Base-by-base conservation (phyloP, 2,113 vertebrate genomes). In the Tragelaphus scriptus region DNA sequence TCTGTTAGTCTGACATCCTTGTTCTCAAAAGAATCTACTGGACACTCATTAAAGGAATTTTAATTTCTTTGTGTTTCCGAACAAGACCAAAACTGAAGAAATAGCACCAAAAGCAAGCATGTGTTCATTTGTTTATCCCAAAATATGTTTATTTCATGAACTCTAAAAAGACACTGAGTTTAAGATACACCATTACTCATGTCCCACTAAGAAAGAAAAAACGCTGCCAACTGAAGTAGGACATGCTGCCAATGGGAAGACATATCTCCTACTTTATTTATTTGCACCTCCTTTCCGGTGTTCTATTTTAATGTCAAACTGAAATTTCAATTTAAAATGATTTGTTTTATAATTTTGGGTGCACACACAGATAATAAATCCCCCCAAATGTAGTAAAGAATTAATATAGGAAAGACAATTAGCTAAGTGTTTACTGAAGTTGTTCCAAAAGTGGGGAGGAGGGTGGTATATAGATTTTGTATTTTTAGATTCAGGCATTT, bases 281-380 rank as follows among this genome's bases (percentile, higher is more conserved):
- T 36, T 9, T 84, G 23, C 4, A 81, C 12, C 6, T 53, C 16
- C 61, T 81, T 82, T 51, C 40, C 6, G n/a, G 30, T 71, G 32
- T 84, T 92, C 82, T 32, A 28, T 58, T 88, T 91, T 85, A 89
- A 90, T 44, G 17, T 15, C 40, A 56, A 77, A 59, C 17, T 68
- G 63, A 90, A 98, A 85, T 44, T 95, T 90, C 40, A 85, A 49
- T 77, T 79, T 59, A 25, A 81, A 87, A 85, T 89, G 21, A 56
- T 68, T 77, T 40, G 2, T 75, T 85, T 87, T 53, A 49, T 81
- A 44, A 68, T 80, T 90, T 92, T 93, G 19, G 90, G 23, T 3
- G 0, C 49, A 23, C 30, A n/a, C 26, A 44, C 40, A 32, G 14
- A 51, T 51, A 80, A 51, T 16, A 79, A 23, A 7, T 7, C 6